Percentiles rank a stretch among this genome's conserved stretches.
phyloP scores from a whole-genome alignment of 2,888 invertebrate species.

The Eupithecia vulgata region DNA sequence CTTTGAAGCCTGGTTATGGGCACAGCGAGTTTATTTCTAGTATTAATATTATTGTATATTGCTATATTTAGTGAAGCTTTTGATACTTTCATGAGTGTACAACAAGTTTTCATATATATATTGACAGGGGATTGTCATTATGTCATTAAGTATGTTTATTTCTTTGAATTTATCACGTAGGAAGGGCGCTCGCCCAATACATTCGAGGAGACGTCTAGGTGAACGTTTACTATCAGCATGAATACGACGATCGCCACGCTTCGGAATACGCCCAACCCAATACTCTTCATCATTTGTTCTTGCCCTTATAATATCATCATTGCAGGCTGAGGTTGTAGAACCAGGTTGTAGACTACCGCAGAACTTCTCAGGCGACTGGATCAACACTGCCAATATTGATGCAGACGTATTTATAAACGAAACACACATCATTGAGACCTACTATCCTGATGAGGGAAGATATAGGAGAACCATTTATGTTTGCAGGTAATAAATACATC shows the following conservation, averaged over 20 bases:
- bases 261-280: neutral
- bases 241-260: neutral
- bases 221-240: neutral
- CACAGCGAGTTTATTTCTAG: too few relatives aligned
- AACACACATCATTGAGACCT: constrained; percentile 98
- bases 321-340: constrained; percentile 92
- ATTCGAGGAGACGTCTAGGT: neutral
- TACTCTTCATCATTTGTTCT: neutral
- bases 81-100: too few relatives aligned
- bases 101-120: too few relatives aligned
- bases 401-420: constrained; percentile 97
- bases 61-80: too few relatives aligned
- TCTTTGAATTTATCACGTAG: too few relatives aligned
- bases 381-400: constrained; percentile 98
- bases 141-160: too few relatives aligned
- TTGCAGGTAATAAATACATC: constrained; percentile 86
- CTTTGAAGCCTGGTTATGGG: too few relatives aligned
- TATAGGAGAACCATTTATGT: constrained; percentile 95
- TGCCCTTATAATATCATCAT: constrained; percentile 26
- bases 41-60: too few relatives aligned
- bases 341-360: constrained; percentile 96
- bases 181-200: too few relatives aligned
- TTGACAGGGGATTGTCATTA: too few relatives aligned
- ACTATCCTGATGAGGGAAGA: constrained; percentile 95
- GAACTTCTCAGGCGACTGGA: constrained; percentile 97